These are phyloP conservation scores for Ctenodactylus gundi DNA, from an alignment of 2,113 vertebrate species.

Conservation along the genomic window DNA sequence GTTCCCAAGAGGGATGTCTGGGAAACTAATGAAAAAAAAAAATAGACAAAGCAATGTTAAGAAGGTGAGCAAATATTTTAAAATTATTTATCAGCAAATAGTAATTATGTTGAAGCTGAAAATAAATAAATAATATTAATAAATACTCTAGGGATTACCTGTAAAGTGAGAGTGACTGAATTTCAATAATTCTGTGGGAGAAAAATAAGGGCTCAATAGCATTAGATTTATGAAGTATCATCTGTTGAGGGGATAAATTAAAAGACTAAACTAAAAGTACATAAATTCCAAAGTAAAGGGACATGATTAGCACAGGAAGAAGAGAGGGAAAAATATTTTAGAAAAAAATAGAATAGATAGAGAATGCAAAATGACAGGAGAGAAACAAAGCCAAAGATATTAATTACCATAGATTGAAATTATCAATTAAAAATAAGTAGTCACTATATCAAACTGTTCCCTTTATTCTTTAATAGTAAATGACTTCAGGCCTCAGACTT, in stretches of 20 bases:
- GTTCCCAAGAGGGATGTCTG: not conserved
- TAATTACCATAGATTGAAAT: not conserved
- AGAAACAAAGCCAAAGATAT: not conserved
- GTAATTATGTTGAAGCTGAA: not conserved
- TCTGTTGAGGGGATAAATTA: not conserved
- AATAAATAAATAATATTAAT: slow-evolving; percentile 1
- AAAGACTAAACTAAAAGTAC: not conserved
- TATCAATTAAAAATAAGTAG: not conserved
- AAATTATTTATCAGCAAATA: not conserved
- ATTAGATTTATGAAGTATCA: not conserved
- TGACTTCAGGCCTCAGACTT: not conserved
- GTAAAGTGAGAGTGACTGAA: not conserved
- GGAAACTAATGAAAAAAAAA: not conserved
- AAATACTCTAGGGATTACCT: not conserved
- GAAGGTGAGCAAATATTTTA: not conserved
- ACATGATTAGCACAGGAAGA: not conserved
- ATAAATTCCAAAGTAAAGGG: not conserved
- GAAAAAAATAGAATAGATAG: not conserved
- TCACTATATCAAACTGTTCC: not conserved
- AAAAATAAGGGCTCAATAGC: not conserved
- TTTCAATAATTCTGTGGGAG: not conserved
- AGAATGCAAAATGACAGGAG: not conserved
- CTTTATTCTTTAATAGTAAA: not conserved
- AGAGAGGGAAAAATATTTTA: not conserved
- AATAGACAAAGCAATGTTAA: not conserved